Percentiles rank a stretch among this genome's conserved stretches.
phyloP scores from a whole-genome alignment of 2,888 invertebrate genomes.

The Patella pellucida region DNA sequence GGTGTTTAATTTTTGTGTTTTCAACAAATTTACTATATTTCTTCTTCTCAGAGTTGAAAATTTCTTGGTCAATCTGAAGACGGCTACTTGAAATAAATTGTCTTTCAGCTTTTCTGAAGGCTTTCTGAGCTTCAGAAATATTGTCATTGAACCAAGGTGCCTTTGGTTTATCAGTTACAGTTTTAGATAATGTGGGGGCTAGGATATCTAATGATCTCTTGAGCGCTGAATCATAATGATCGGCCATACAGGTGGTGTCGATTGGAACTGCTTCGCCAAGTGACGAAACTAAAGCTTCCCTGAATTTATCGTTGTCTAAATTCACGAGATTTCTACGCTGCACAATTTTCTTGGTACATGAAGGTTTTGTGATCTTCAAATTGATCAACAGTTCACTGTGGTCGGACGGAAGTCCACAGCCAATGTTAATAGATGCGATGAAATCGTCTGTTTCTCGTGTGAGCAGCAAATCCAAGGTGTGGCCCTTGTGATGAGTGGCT shows the following conservation, averaged over 20 bases:
- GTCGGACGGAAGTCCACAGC: background rate
- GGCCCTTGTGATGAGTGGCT: background rate
- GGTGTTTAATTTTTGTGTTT: background rate
- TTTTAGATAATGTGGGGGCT: too few relatives aligned
- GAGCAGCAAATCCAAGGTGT: background rate
- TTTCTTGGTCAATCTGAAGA: background rate
- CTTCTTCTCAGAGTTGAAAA: background rate
- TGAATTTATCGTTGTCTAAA: too few relatives aligned
- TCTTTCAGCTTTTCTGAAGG: background rate
- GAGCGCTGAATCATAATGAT: background rate
- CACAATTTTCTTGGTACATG: background rate
- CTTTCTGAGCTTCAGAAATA: background rate
- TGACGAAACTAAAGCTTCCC: too few relatives aligned
- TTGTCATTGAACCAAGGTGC: background rate
- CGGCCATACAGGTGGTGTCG: background rate
- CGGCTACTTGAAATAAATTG: background rate
- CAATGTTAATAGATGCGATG: background rate
- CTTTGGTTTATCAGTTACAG: slow-evolving; percentile 12
- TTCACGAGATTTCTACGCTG: background rate
- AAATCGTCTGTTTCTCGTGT: slow-evolving; percentile 9
- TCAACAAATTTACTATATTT: background rate
- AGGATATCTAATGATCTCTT: background rate
- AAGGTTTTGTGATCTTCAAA: background rate
- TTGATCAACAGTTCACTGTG: background rate
- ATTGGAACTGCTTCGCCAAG: too few relatives aligned